Percentiles rank a stretch among this genome's conserved stretches.
Conservation (phyloP, 2,888 invertebrate genomes). For the Ctenicera cuprea region DNA sequence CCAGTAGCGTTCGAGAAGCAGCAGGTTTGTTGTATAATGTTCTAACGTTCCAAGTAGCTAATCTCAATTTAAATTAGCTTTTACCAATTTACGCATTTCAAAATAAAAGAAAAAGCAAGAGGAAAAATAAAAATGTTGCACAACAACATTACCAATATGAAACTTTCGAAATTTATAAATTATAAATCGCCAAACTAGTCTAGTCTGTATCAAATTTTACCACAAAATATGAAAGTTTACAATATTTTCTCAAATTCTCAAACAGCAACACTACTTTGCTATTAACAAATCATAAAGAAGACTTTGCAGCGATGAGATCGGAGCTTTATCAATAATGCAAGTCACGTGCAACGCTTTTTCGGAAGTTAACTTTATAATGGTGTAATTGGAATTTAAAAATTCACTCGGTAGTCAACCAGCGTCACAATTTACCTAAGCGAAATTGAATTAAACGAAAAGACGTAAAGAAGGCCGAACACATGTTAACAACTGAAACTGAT, state of each 20-base stretch:
- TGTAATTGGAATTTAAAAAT: conserved; percentile 33
- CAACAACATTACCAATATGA: too few species aligned
- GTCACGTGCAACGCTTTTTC: conserved; percentile 24
- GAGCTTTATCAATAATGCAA: conserved; percentile 13
- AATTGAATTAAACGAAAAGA: conserved; percentile 10
- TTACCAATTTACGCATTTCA: too few species aligned
- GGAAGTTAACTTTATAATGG: conserved; percentile 19
- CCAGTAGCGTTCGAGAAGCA: too few species aligned
- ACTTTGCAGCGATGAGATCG: conserved; percentile 13
- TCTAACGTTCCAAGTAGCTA: too few species aligned
- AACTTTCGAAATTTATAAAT: too few species aligned
- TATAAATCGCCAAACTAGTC: too few species aligned
- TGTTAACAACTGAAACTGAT: conserved; percentile 7
- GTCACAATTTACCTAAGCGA: not conserved
- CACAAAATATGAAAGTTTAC: not conserved
- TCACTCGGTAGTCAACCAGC: not conserved
- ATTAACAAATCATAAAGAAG: conserved; percentile 7
- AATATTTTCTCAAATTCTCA: not conserved
- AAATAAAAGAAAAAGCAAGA: too few species aligned
- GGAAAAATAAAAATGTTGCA: too few species aligned
- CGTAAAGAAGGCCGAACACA: not conserved
- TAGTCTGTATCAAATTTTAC: too few species aligned
- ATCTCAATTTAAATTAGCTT: too few species aligned
- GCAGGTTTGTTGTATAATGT: too few species aligned
- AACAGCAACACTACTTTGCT: not conserved